Base-by-base conservation (phyloP, 2,888 invertebrate genomes). In the Andricus quercusramuli region DNA sequence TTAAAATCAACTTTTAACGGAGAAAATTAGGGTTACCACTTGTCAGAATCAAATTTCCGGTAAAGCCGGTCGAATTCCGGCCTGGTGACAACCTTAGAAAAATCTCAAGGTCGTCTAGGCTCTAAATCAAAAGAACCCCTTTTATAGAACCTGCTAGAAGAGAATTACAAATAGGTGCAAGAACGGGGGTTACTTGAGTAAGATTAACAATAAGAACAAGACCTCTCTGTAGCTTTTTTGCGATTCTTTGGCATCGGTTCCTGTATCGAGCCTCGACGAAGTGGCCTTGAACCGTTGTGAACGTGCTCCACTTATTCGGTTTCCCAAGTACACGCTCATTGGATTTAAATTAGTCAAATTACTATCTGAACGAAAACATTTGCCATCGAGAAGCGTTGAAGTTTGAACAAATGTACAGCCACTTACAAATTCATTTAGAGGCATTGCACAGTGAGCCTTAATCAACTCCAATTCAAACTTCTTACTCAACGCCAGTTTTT, bases 251-350 rank as follows among this genome's bases (percentile, higher is more conserved):
- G 74, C 74, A 74, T 74, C 74, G 56, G 56, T 56, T 74, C 74
- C 56, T 74, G 32, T 32, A 74, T 22, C 3, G 37, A 74, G n/a
- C 32, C n/a, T 70, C 70, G 20, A 70, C 47, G n/a, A 74, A 56
- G 13, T 37, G 74, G n/a, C 56, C 74, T 74, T 74, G 74, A 74
- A 74, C 56, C 29, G 74, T 56, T 74, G 74, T 56, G 37, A 74
- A 74, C 56, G 74, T 74, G 74, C 37, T 74, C 37, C 32, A 74
- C 74, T 74, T 74, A 74, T 74, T 74, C 56, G 74, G 74, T 74
- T 74, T 56, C 74, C 74, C 32, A 74, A 74, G 74, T n/a, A 74
- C 56, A 1, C 74, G 32, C 20, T 59, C 56, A 74, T 74, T 56
- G 32, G 74, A 74, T 74, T 74, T 74, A 74, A 74, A 59, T 56